Conservation (phyloP, 1,140 invertebrate species). For the Hycleus phaleratus region DNA sequence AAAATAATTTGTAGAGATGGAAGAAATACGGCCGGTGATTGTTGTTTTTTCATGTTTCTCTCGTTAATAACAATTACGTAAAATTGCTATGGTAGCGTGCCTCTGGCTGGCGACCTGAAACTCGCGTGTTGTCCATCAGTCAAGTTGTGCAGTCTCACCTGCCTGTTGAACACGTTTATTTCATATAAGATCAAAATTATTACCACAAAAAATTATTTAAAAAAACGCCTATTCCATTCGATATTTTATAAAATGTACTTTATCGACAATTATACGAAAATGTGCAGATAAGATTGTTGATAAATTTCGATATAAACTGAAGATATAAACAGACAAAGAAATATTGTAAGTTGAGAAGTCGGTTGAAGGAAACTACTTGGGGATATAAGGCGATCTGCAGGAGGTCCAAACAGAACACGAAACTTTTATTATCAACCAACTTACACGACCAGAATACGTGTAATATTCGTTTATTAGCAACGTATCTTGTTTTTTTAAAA, state of each 20-base stretch:
- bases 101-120: conserved; percentile 17
- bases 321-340: no score
- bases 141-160: conserved; percentile 8
- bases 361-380: no score
- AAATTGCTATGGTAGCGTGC: conserved; percentile 8
- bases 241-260: no score
- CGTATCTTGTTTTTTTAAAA: conserved; percentile 1
- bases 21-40: conserved; percentile 1
- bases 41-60: not conserved
- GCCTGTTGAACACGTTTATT: not conserved
- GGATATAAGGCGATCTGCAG: not conserved
- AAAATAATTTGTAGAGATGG: not conserved
- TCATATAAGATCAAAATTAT: no score
- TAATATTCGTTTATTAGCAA: conserved; percentile 16
- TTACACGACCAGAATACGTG: conserved; percentile 12
- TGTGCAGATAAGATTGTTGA: no score
- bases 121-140: conserved; percentile 16
- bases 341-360: no score
- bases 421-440: conserved; percentile 15
- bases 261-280: no score
- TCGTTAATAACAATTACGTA: no score
- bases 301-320: no score
- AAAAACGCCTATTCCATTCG: no score
- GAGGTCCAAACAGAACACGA: conserved; percentile 11
- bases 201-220: no score